These are phyloP conservation scores for Mohoua ochrocephala DNA, from an alignment of 2,113 vertebrate species.

Conservation along the genomic window DNA sequence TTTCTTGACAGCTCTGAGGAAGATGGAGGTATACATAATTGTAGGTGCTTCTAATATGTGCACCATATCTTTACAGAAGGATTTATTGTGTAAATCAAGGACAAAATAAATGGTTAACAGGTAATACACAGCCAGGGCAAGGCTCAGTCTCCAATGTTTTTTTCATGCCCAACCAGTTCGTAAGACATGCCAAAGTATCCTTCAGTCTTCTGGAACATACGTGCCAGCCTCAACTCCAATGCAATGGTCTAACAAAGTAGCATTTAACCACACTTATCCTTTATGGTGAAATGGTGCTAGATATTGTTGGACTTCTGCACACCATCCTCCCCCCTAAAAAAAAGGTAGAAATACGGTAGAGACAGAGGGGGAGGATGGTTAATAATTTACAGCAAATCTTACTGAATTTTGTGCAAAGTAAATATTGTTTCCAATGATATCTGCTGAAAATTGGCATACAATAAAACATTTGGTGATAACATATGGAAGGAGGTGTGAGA, in stretches of 20 bases:
- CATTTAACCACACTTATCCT: not conserved
- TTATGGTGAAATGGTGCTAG: not conserved
- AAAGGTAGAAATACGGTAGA: not conserved
- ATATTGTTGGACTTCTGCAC: not conserved
- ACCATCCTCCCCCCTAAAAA: not conserved
- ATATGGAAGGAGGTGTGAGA: conserved; percentile 36
- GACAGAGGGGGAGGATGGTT: not conserved
- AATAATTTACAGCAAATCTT: not conserved
- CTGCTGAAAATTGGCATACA: conserved; percentile 7
- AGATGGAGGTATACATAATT: not conserved
- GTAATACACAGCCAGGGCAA: not conserved
- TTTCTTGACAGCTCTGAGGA: not conserved
- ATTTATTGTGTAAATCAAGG: not conserved
- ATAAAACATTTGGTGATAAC: conserved; percentile 40
- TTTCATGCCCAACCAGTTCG: not conserved
- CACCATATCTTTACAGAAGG: not conserved
- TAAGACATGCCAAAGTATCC: not conserved
- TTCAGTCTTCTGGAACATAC: not conserved
- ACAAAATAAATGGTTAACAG: not conserved
- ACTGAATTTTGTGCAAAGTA: not conserved
- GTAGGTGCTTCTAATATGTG: not conserved
- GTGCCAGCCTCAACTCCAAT: not conserved
- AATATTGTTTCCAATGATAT: not conserved
- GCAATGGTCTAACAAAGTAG: not conserved
- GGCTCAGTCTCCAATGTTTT: not conserved